Evolutionary conservation across 2,113 vertebrate species (phyloP).

Genomic region (Rallus limicola): DNA sequence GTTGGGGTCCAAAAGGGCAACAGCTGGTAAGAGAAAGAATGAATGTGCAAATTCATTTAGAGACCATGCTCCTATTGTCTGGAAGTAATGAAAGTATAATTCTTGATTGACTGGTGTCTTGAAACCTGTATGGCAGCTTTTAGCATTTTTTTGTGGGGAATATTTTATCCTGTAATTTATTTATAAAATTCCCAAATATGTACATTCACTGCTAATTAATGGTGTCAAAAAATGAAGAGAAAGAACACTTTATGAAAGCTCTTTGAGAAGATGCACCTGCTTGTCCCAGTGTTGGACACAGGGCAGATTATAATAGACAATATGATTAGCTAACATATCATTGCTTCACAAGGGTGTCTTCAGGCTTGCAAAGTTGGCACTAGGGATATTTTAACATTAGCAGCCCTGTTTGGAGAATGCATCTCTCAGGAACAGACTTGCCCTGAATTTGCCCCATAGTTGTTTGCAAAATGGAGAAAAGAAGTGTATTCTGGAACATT

Average conservation of each 20-base stretch:
- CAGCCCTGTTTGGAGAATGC: not conserved
- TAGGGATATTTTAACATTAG: not conserved
- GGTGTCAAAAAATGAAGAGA: not conserved
- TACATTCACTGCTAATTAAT: not conserved
- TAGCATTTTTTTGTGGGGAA: not conserved
- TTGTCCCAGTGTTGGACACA: not conserved
- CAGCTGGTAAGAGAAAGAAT: conserved; percentile 89
- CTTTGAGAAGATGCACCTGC: conserved; percentile 15
- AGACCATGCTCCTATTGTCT: not conserved
- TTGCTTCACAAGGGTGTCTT: not conserved
- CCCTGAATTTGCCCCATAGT: not conserved
- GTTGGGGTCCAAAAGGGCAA: conserved; percentile 94
- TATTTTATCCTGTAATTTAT: not conserved
- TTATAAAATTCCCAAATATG: not conserved
- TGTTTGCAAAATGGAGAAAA: conserved; percentile 5
- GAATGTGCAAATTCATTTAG: not conserved
- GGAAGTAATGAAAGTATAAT: not conserved
- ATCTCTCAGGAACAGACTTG: not conserved
- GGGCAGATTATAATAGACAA: not conserved
- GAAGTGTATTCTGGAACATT: not conserved
- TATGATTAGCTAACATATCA: not conserved
- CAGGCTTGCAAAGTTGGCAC: not conserved
- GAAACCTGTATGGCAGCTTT: not conserved
- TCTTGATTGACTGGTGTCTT: not conserved
- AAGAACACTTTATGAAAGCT: not conserved